Conservation (phyloP, 2,888 invertebrate species). For the Craniophora ligustri region DNA sequence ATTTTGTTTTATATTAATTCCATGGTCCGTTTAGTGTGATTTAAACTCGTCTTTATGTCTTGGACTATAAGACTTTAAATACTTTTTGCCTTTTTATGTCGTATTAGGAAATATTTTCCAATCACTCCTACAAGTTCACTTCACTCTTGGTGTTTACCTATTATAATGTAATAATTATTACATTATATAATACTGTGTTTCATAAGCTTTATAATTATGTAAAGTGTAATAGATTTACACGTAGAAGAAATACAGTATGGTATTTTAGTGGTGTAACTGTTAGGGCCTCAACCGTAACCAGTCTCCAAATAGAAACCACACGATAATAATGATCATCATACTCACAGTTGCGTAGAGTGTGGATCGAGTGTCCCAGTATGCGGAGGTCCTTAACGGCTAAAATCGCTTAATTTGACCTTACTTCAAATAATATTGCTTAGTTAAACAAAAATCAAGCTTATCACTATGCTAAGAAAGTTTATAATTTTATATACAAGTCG, state of each 20-base stretch:
- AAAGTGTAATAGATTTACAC: not conserved
- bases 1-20: conserved; percentile 27
- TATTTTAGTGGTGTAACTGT: not conserved
- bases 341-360: no score
- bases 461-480: no score
- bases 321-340: no score
- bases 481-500: no score
- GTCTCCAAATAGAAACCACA: no score
- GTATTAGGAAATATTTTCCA: not conserved
- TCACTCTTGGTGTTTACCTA: not conserved
- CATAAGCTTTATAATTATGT: not conserved
- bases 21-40: conserved; percentile 18
- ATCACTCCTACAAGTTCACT: not conserved
- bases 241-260: not conserved
- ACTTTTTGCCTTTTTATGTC: not conserved
- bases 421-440: no score
- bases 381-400: not conserved
- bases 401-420: no score
- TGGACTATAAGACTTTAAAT: conserved; percentile 32
- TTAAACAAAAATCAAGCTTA: no score
- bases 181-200: not conserved
- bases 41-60: conserved; percentile 27
- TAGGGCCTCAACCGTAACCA: not conserved
- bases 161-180: no score
- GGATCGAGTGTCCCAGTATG: not conserved